Conservation (phyloP, 2,888 invertebrate genomes). For the Ganaspis brasiliensis region DNA sequence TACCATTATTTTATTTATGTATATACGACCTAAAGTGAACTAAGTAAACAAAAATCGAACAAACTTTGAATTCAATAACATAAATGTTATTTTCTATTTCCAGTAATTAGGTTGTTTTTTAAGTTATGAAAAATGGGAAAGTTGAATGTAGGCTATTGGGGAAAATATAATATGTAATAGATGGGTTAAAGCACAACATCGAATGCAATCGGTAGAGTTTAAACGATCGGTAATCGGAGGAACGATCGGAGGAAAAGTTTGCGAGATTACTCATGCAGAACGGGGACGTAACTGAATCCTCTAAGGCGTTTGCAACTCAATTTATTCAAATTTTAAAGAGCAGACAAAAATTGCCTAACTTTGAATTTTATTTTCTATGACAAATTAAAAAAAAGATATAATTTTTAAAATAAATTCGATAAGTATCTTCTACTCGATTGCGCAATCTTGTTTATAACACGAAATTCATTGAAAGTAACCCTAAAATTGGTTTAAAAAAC, state of each 20-base stretch:
- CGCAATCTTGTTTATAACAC: background rate
- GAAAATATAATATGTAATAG: background rate
- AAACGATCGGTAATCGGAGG: constrained; percentile 3
- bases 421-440: background rate
- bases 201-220: background rate
- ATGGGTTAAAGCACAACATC: background rate
- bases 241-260: background rate
- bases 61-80: no score
- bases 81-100: no score
- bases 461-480: no score
- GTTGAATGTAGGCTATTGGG: background rate
- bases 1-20: no score
- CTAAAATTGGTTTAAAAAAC: background rate
- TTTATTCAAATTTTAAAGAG: background rate
- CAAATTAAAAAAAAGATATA: background rate
- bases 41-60: no score
- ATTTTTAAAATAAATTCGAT: background rate
- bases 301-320: background rate
- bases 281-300: background rate
- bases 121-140: no score
- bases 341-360: background rate
- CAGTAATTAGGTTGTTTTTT: no score
- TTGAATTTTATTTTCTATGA: background rate
- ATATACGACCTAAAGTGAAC: no score
- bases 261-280: background rate